Conservation (phyloP, 2,797 vertebrate genomes). For the Pangasius krempfi region DNA sequence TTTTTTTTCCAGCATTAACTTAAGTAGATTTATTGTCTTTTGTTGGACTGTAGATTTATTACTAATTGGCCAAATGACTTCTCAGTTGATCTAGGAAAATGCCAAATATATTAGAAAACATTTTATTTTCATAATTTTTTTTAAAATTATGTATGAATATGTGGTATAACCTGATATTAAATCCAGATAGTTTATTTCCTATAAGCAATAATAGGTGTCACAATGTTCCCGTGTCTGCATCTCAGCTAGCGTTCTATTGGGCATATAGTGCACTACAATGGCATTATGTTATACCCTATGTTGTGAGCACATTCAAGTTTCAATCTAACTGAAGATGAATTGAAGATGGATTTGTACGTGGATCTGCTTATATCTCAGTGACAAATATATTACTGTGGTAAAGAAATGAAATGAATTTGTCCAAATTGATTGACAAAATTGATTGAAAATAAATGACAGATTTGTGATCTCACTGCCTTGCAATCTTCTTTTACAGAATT, state of each 20-base stretch:
- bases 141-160: neutral
- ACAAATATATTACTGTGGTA: neutral
- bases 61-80: neutral
- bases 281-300: neutral
- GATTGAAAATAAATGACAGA: neutral
- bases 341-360: neutral
- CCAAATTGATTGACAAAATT: neutral
- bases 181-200: neutral
- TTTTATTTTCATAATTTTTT: neutral
- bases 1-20: neutral
- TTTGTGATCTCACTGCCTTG: neutral
- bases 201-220: neutral
- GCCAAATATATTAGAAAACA: neutral
- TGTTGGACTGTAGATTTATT: neutral
- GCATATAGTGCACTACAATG: neutral
- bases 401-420: neutral
- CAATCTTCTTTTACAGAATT: neutral
- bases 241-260: neutral
- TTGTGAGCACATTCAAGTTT: neutral
- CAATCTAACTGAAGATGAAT: neutral
- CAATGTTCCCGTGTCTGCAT: neutral
- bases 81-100: neutral
- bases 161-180: neutral
- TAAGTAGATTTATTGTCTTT: neutral
- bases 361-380: neutral